phyloP scores from a whole-genome alignment of 2,797 vertebrate genomes.

The Urocyon cinereoargenteus region DNA sequence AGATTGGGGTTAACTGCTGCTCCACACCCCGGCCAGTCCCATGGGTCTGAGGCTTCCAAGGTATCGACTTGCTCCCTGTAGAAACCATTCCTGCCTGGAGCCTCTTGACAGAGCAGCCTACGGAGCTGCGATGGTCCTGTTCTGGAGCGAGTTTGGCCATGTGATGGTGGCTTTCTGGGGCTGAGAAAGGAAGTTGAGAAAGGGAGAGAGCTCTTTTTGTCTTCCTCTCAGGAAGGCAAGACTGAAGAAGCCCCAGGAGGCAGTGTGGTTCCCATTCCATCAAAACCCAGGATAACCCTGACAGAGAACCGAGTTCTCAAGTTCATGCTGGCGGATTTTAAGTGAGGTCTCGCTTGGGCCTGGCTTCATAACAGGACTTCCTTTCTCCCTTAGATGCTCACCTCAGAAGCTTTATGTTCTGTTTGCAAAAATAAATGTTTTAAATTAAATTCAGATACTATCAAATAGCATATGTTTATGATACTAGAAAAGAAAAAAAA shows the following conservation, averaged over 20 bases:
- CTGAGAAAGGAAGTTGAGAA: constrained; percentile 97
- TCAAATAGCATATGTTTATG: constrained; percentile 83
- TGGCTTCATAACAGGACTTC: constrained; percentile 94
- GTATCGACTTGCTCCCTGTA: constrained; percentile 95
- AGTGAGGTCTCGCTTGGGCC: constrained; percentile 98
- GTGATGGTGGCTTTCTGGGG: constrained; percentile 98
- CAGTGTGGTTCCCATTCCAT: constrained; percentile 96
- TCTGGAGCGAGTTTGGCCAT: constrained; percentile 97
- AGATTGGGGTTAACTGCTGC: constrained; percentile 94
- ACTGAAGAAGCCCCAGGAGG: constrained; percentile 95
- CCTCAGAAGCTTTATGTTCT: constrained; percentile 64
- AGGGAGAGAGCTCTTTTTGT: constrained; percentile 95
- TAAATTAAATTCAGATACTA: constrained; percentile 70
- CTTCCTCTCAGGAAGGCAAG: constrained; percentile 98
- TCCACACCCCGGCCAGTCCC: constrained; percentile 95
- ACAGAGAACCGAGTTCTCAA: constrained; percentile 98
- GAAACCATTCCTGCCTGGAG: constrained; percentile 96
- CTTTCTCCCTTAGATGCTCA: neutral
- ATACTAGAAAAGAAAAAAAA: constrained; percentile 79
- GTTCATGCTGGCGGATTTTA: constrained; percentile 98
- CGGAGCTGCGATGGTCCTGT: constrained; percentile 96
- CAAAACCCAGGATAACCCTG: constrained; percentile 97
- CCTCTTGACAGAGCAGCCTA: constrained; percentile 95
- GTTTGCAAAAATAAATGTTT: constrained; percentile 71
- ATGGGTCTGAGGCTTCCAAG: constrained; percentile 97